A percentile compares a stretch with the other conserved stretches of the same genome.
phyloP scores from a whole-genome alignment of 2,888 invertebrate species.

The Apotomis capreana region DNA sequence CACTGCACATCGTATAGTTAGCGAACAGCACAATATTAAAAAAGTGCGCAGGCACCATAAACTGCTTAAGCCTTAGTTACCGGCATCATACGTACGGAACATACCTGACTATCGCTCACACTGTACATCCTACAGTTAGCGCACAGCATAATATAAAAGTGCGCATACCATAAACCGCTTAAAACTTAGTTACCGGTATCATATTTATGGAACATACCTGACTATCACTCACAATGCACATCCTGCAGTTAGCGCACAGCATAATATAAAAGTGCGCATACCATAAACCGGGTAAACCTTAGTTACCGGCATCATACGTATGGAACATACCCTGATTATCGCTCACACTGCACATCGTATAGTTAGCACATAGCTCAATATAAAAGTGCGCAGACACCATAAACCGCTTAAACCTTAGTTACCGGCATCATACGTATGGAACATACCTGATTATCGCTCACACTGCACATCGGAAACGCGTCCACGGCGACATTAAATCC shows the following conservation, averaged over 20 bases:
- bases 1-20: not conserved
- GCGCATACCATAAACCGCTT: too few species aligned
- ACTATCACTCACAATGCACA: slow-evolving; percentile 29
- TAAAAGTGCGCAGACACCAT: too few species aligned
- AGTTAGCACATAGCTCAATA: too few species aligned
- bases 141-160: too few species aligned
- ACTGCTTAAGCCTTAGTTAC: not conserved
- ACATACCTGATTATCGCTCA: slow-evolving; percentile 26
- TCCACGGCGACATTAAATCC: slow-evolving; percentile 35
- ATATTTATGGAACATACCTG: slow-evolving; percentile 18
- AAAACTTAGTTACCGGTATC: not conserved
- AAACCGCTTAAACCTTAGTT: not conserved
- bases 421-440: slow-evolving; percentile 1
- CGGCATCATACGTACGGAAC: slow-evolving; percentile 6
- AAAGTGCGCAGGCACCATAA: too few species aligned
- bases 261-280: too few species aligned
- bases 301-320: not conserved
- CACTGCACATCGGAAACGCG: slow-evolving; percentile 35
- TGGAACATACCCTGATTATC: too few species aligned
- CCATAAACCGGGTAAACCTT: too few species aligned
- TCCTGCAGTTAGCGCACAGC: not conserved
- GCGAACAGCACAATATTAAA: too few species aligned
- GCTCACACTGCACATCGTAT: too few species aligned
- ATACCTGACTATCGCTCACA: slow-evolving; percentile 22
- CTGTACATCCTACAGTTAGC: slow-evolving; percentile 16